Conservation (phyloP, 2,113 vertebrate species). For the Regulus satrapa region DNA sequence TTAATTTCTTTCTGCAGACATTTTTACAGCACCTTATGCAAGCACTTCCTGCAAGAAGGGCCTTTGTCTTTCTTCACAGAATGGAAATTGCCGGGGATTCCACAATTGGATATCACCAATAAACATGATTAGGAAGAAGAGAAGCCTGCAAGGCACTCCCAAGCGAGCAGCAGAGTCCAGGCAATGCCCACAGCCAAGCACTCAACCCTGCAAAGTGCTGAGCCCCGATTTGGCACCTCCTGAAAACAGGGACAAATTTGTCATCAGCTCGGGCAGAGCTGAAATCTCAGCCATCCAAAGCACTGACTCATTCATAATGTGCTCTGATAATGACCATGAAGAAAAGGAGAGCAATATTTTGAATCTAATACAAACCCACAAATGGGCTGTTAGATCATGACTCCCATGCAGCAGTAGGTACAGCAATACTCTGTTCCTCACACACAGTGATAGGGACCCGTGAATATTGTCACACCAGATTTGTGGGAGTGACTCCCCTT, state of each 20-base stretch:
- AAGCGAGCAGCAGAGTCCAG: neutral
- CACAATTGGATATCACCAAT: neutral
- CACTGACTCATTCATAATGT: neutral
- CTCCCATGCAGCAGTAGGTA: neutral
- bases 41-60: neutral
- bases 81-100: neutral
- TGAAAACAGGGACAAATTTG: neutral
- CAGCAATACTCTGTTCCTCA: neutral
- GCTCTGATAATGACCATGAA: neutral
- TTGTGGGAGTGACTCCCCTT: neutral
- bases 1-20: neutral
- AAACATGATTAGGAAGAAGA: neutral
- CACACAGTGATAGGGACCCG: rapidly evolving
- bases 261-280: neutral
- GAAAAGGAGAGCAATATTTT: neutral
- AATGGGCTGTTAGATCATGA: neutral
- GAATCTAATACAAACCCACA: neutral
- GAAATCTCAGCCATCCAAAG: neutral
- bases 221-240: neutral
- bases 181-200: neutral
- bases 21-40: neutral
- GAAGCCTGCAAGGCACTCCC: neutral
- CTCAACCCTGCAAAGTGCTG: neutral
- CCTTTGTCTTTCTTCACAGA: neutral
- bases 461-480: neutral